Evolutionary conservation across 2,888 invertebrate species (phyloP).

Genomic region (Drosophila longiperda): DNA sequence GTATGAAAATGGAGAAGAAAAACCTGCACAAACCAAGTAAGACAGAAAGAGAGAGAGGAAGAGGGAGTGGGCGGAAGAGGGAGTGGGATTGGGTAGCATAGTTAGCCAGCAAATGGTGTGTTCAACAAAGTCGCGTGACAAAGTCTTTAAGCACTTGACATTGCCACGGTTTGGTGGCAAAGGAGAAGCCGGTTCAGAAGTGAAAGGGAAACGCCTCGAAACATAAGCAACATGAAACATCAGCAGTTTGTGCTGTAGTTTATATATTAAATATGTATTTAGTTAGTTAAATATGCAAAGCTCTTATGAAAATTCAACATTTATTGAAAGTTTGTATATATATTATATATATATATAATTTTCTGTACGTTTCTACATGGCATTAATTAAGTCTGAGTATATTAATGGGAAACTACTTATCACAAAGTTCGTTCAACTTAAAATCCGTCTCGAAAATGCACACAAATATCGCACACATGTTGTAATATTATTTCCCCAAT

Average conservation of each 20-base stretch:
- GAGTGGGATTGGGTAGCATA: background rate
- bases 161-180: background rate
- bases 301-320: background rate
- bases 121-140: constrained; percentile 3
- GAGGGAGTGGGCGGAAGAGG: background rate
- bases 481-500: background rate
- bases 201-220: background rate
- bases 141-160: constrained; percentile 10
- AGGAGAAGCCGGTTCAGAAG: background rate
- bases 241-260: background rate
- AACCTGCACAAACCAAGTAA: too few relatives aligned
- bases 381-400: background rate
- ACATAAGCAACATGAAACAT: background rate
- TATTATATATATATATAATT: background rate
- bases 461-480: background rate
- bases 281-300: background rate
- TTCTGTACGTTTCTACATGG: background rate
- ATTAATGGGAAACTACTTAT: background rate
- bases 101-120: constrained; percentile 5
- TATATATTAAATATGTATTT: background rate
- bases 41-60: background rate
- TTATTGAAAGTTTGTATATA: background rate
- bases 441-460: background rate
- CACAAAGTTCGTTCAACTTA: background rate
- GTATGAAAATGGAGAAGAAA: background rate